Conservation (phyloP, 2,113 vertebrate genomes). For the Poeciliopsis occidentalis region DNA sequence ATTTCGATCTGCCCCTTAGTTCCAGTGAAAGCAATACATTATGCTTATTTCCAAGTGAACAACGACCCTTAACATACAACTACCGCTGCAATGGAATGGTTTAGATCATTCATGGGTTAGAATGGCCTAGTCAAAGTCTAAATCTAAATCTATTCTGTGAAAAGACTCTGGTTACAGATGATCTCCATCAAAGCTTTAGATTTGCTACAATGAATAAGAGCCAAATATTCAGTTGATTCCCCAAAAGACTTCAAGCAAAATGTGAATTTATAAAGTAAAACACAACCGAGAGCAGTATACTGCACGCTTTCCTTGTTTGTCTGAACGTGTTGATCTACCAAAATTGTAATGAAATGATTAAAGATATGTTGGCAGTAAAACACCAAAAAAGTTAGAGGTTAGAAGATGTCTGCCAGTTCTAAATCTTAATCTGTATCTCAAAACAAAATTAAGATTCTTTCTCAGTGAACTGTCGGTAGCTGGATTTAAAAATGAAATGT, state of each 20-base stretch:
- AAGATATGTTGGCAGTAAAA: background rate
- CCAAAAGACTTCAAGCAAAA: background rate
- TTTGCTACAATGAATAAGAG: too few relatives aligned
- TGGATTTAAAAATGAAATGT: constrained; percentile 6
- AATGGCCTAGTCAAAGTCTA: background rate
- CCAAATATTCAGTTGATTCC: background rate
- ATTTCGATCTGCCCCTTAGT: too few relatives aligned
- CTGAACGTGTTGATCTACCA: background rate
- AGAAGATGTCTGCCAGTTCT: too few relatives aligned
- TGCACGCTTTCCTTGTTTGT: background rate
- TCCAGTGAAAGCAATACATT: too few relatives aligned
- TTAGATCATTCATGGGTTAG: background rate
- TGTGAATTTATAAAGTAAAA: background rate
- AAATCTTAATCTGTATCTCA: background rate
- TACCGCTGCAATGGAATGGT: background rate
- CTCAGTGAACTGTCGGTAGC: background rate
- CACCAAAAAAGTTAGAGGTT: background rate
- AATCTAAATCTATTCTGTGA: background rate
- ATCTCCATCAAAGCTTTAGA: background rate
- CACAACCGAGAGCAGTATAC: background rate
- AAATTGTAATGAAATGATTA: background rate
- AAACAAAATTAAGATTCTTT: background rate
- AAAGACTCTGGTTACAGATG: background rate
- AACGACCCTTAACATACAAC: background rate
- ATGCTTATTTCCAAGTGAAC: background rate